Evolutionary conservation across 2,888 invertebrate genomes (phyloP), one percentile per base, ranked within the genome.

Genomic region (Altica lythri): DNA sequence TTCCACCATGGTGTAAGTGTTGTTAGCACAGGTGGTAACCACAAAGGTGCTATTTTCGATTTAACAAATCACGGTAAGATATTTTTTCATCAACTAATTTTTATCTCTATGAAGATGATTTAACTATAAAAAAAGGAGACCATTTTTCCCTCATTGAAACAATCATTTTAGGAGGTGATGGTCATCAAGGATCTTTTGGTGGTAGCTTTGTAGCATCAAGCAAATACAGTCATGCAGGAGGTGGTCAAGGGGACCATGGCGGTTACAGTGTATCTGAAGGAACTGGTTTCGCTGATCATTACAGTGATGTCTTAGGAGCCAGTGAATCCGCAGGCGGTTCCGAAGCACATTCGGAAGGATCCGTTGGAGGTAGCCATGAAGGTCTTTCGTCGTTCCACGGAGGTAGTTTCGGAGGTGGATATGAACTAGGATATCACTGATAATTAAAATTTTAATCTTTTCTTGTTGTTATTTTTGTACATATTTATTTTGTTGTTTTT

Each of bases 1-100:
- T 68, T 62, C 57, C 68, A 67, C 52, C 68, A 67, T 47, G 68
- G 68, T 10, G 67, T 68, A 16, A 68, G 68, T 53, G 56, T 68
- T 14, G 65, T 68, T 1, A 62, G 66, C 16, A 57, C 54, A 27
- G 67, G 66, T 17, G 67, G 65, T 8, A 54, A 52, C 14, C 48
- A 48, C 2, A 62, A 68, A 52, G 62, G 60, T 16, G 55, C 60
- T 29, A 59, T 62, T 14, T 64, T 68, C 38, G 68, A 68, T 57
- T 57, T 68, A 35, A 67, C 68, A 8, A 50, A 64, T 16, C 64
- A 68, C 34, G 64, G 65, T 62, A 47, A 57, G 52, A 1, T 14
- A 9, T 27, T 35, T 43, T 14, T 37, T 16, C 2, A n/a, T n/a
- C n/a, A 37, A 2, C 14, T 2, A 16, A 18, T 18, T n/a, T 19